Base-by-base conservation (phyloP, 2,797 vertebrate species). In the Okamejei kenojei region DNA sequence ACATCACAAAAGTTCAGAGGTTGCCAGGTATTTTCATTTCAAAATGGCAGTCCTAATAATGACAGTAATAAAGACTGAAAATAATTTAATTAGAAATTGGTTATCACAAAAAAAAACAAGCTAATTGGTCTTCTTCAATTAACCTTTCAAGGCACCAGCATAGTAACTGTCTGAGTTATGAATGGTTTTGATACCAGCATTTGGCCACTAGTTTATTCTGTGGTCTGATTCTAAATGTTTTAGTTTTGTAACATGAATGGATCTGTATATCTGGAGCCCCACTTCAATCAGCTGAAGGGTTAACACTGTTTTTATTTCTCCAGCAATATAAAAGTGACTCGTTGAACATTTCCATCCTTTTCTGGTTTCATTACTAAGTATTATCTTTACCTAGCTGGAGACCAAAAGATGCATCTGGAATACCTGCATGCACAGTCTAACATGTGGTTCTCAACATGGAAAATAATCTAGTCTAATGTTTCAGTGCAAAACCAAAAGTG, bases 101-200 rank as follows among this genome's bases (percentile, higher is more conserved):
- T 88, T n/a, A 88, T 11, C 61, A 88, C 17, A 35, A 88, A 35
- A 88, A 35, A 88, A 84, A 88, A 84, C 29, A 88, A 35, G n/a
- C 35, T 32, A 65, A 88, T 1, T 88, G 35, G 84, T 7, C 65
- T 65, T 88, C 15, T 7, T 13, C 17, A 1, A 61, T 15, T 86
- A 63, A 10, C n/a, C 15, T 63, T 88, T 68, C 17, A 35, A 88
- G 32, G 35, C 17, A 88, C 35, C 63, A 88, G 63, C 17, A 35
- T 19, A 68, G 29, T 19, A 35, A 23, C 38, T 65, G 65, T 35
- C n/a, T 88, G n/a, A 1, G 35, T 68, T 68, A 65, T 88, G 32
- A 65, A 65, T 88, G 35, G 3, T 32, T 2, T 32, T 23, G 68
- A 88, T 65, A 88, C 11, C 63, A 35, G 65, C 32, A 19, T 88